Base-by-base conservation (phyloP, 2,888 invertebrate species). In the Tanytarsus gracilentus region DNA sequence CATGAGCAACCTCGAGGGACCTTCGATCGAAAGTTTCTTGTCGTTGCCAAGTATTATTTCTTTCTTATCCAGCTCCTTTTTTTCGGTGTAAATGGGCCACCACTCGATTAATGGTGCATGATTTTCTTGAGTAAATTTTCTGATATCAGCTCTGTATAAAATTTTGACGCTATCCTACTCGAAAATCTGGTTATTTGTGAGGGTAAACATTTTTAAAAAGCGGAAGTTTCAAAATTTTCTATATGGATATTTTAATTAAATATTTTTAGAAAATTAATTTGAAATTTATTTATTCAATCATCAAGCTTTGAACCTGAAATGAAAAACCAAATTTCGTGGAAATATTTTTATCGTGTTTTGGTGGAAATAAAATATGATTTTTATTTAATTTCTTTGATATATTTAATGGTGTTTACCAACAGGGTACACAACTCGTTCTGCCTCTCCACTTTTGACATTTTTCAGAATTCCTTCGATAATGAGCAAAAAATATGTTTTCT, bases 401-500 rank as follows among this genome's bases (percentile, higher is more conserved):
- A n/a, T n/a, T n/a, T n/a, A n/a, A n/a, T n/a, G n/a, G n/a, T n/a
- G n/a, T n/a, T n/a, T n/a, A n/a, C n/a, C n/a, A n/a, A n/a, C n/a
- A n/a, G n/a, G n/a, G n/a, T n/a, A n/a, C 33, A 33, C 33, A 33
- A 33, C 33, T 33, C 9, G 9, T 33, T 33, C 4, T 25, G 27
- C 30, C 21, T 40, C 48, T 48, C 26, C 14, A 27, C 18, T 29
- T 27, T 58, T 49, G 49, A 27, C 49, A 49, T 25, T 26, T 25
- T 44, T 16, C 11, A 18, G 4, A 18, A 16, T 49, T 30, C 6
- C 26, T 11, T 44, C 48, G 44, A 48, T 58, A 58, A 58, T 58
- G 58, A 58, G 58, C 58, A 58, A 48, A 58, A 58, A 58, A 48
- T 58, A n/a, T 53, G 4, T 18, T 23, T 44, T 44, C 18, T 44